A percentile compares a stretch with the other conserved stretches of the same genome.
These are phyloP conservation scores for Octomys mimax DNA, from an alignment of 2,797 vertebrate species.

Conservation along the genomic window DNA sequence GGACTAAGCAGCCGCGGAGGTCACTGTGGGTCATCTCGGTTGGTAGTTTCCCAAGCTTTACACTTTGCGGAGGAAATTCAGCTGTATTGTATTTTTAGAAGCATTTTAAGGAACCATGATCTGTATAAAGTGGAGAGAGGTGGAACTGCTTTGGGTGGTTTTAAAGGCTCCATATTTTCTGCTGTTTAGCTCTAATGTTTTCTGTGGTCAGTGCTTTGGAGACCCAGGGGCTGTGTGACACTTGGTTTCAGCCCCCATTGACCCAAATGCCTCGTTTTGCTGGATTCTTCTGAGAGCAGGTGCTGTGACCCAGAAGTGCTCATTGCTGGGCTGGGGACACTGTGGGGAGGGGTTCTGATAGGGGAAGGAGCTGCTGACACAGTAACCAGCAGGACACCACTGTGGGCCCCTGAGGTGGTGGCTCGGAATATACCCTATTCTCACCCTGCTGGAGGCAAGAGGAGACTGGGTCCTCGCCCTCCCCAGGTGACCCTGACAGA, in stretches of 20 bases:
- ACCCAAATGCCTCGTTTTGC: neutral
- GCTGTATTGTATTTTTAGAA: conserved; percentile 14
- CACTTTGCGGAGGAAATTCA: neutral
- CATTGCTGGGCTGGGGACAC: neutral
- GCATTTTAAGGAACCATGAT: neutral
- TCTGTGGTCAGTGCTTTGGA: neutral
- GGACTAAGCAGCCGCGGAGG: neutral
- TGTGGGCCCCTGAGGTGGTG: neutral
- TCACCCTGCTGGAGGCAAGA: neutral
- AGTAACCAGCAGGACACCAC: neutral
- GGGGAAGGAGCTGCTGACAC: neutral
- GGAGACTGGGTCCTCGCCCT: neutral
- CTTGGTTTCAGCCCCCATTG: neutral
- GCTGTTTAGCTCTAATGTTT: neutral
- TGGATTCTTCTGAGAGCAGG: neutral
- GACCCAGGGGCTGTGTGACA: neutral
- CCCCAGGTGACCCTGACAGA: neutral
- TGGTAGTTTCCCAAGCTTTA: neutral
- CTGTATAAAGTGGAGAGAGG: neutral
- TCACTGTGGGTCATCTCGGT: neutral
- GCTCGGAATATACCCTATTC: neutral
- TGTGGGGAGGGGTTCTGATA: neutral
- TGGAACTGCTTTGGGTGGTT: neutral
- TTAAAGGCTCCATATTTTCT: conserved; percentile 11
- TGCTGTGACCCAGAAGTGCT: neutral